phyloP scores from a whole-genome alignment of 2,113 vertebrate species.

The Galemys pyrenaicus region DNA sequence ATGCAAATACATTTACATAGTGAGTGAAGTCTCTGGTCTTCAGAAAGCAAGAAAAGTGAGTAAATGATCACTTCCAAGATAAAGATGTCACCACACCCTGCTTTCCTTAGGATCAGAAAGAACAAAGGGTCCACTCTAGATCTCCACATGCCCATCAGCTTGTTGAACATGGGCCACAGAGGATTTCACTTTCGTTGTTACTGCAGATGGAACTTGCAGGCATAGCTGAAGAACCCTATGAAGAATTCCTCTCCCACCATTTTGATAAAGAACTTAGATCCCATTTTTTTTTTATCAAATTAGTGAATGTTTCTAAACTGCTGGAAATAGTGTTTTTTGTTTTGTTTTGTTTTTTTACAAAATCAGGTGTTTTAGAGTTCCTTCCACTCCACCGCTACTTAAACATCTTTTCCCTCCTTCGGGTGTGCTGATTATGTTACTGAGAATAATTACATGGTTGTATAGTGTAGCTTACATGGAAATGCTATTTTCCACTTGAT shows the following conservation, averaged over 20 bases:
- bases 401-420: conserved; percentile 46
- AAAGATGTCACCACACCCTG: conserved; percentile 4
- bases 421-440: conserved; percentile 68
- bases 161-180: neutral
- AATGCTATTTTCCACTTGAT: conserved; percentile 77
- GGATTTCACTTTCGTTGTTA: conserved; percentile 35
- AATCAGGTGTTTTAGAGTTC: conserved; percentile 68
- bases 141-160: neutral
- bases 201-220: conserved; percentile 12
- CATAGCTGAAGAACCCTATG: conserved; percentile 48
- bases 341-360: conserved; percentile 43
- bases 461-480: conserved; percentile 74
- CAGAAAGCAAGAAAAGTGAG: conserved; percentile 42
- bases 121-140: neutral
- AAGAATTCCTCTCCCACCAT: conserved; percentile 59
- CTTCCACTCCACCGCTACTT: conserved; percentile 69
- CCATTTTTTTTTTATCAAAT: conserved; percentile 70
- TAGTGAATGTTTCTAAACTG: conserved; percentile 70
- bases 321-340: conserved; percentile 49
- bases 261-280: conserved; percentile 72
- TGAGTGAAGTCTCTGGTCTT: conserved; percentile 49
- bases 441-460: conserved; percentile 73
- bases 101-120: neutral
- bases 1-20: conserved; percentile 23
- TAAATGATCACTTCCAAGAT: neutral